Conservation (phyloP, 2,797 vertebrate species). For the Urosaurus nigricauda region DNA sequence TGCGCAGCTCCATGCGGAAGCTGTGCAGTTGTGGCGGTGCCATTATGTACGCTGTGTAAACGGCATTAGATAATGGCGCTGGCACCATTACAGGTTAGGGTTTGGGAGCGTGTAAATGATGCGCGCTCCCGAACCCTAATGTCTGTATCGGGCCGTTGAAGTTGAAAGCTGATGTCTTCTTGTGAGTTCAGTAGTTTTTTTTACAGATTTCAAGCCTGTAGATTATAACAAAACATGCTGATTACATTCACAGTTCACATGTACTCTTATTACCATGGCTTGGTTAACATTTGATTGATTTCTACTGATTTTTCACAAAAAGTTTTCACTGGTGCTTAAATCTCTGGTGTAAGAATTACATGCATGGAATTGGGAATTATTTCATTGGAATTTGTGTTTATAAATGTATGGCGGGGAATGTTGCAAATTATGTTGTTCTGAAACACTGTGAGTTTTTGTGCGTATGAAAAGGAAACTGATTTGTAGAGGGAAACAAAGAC, state of each 20-base stretch:
- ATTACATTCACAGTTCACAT: not conserved
- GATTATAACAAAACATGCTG: not conserved
- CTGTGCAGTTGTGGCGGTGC: no score
- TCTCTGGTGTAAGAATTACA: not conserved
- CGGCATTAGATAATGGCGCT: no score
- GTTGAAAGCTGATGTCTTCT: not conserved
- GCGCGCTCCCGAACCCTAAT: no score
- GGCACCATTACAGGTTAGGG: no score
- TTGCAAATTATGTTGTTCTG: conserved; percentile 25
- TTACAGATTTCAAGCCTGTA: not conserved
- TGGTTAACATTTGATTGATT: not conserved
- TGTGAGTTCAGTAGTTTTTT: not conserved
- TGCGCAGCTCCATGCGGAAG: no score
- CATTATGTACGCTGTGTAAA: no score
- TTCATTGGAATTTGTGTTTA: not conserved
- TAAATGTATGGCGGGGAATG: not conserved
- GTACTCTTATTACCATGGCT: not conserved
- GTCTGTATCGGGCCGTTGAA: no score
- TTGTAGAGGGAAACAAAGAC: conserved; percentile 30
- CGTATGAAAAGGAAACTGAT: conserved; percentile 57
- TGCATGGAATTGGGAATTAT: no score
- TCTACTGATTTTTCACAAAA: not conserved
- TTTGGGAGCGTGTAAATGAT: no score
- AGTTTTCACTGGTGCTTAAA: not conserved
- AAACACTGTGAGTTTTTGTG: conserved; percentile 69